Evolutionary conservation across 2,113 vertebrate species (phyloP).

Genomic region (Alligator sinensis): DNA sequence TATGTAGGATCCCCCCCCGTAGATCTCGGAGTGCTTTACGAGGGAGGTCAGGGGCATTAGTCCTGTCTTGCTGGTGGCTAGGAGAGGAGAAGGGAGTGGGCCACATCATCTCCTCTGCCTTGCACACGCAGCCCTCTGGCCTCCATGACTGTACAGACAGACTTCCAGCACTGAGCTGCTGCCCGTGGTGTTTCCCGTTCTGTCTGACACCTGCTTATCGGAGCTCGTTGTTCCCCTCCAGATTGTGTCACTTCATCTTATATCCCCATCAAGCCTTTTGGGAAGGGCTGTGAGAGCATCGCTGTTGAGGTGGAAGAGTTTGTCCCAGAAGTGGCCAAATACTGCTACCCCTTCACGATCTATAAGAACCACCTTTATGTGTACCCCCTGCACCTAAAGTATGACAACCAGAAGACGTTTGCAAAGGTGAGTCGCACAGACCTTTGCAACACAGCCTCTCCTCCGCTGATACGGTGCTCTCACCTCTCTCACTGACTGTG

Average conservation of each 20-base stretch:
- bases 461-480: not conserved
- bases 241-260: conserved; percentile 94
- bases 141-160: not conserved
- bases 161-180: not conserved
- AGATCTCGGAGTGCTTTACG: too few species aligned
- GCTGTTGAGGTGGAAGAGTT: conserved; percentile 95
- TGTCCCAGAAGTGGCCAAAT: conserved; percentile 91
- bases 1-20: too few species aligned
- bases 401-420: conserved; percentile 97
- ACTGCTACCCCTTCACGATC: conserved; percentile 92
- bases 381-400: conserved; percentile 94
- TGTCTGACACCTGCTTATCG: not conserved
- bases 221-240: conserved; percentile 52
- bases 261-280: conserved; percentile 92
- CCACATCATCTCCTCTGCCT: not conserved
- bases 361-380: conserved; percentile 97
- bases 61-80: not conserved
- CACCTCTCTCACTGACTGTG: not conserved
- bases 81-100: not conserved
- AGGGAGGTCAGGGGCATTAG: too few species aligned
- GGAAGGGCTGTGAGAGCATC: conserved; percentile 84
- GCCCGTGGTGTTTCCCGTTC: not conserved
- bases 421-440: conserved; percentile 86
- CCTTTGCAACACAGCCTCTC: not conserved
- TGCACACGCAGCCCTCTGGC: fast-evolving